phyloP scores from a whole-genome alignment of 2,797 vertebrate genomes.

The Gastrophryne carolinensis region DNA sequence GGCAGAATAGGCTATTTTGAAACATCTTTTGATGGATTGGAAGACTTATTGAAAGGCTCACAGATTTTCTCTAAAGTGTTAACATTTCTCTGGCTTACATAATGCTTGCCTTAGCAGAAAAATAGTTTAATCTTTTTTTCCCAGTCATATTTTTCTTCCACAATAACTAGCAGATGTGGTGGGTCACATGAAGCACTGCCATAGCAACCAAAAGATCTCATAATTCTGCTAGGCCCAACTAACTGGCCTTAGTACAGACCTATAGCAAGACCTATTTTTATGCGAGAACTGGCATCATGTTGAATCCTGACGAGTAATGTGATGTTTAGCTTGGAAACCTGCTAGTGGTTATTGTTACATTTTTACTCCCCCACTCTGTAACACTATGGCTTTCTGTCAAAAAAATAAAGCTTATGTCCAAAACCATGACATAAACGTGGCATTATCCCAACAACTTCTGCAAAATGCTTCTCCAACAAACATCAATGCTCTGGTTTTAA shows the following conservation, averaged over 20 bases:
- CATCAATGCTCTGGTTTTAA: slow-evolving; percentile 21
- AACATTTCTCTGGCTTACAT: slow-evolving; percentile 75
- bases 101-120: slow-evolving; percentile 91
- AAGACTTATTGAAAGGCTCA: not conserved
- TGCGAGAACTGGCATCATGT: slow-evolving; percentile 61
- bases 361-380: slow-evolving; percentile 45
- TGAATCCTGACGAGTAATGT: slow-evolving; percentile 57
- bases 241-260: slow-evolving; percentile 60
- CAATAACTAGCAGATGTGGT: slow-evolving; percentile 98
- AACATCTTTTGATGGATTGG: not conserved
- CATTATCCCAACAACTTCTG: slow-evolving; percentile 31
- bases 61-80: slow-evolving; percentile 59
- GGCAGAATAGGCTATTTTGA: too few species aligned
- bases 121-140: slow-evolving; percentile 86
- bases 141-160: slow-evolving; percentile 85
- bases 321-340: slow-evolving; percentile 71
- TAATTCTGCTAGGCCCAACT: slow-evolving; percentile 68
- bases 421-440: slow-evolving; percentile 40
- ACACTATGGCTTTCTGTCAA: slow-evolving; percentile 46
- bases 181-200: slow-evolving; percentile 79
- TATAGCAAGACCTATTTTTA: slow-evolving; percentile 63
- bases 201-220: slow-evolving; percentile 72
- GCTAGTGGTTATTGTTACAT: slow-evolving; percentile 63
- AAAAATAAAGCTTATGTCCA: slow-evolving; percentile 43
- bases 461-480: not conserved